Conservation (phyloP, 2,888 invertebrate genomes). For the Amiota communis region DNA sequence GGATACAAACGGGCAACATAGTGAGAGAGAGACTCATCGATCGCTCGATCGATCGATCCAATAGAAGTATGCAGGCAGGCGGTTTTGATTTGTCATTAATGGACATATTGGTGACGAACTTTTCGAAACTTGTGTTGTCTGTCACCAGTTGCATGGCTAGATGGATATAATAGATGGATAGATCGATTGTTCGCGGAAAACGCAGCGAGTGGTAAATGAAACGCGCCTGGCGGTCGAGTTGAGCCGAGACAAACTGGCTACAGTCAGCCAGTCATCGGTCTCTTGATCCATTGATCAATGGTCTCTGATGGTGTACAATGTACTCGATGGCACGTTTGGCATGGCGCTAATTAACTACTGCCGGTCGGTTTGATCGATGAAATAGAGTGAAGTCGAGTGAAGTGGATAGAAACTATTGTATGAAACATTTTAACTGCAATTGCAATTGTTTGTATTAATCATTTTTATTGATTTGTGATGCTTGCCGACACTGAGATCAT, state of each 20-base stretch:
- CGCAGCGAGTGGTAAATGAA: background rate
- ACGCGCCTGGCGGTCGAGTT: conserved; percentile 23
- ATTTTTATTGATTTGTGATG: conserved; percentile 65
- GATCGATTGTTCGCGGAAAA: conserved; percentile 10
- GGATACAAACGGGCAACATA: background rate
- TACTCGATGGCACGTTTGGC: conserved; percentile 63
- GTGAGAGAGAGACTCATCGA: background rate
- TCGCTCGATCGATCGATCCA: conserved; percentile 52
- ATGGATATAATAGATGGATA: too few species aligned
- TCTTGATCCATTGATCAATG: conserved; percentile 22
- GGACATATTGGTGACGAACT: conserved; percentile 63
- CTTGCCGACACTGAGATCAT: conserved; percentile 50
- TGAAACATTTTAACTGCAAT: conserved; percentile 18
- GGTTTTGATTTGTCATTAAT: conserved; percentile 58
- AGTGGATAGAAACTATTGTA: background rate
- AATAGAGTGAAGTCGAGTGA: conserved; percentile 31
- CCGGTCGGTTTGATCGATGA: conserved; percentile 62
- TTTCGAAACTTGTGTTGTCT: background rate
- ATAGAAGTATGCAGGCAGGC: conserved; percentile 41
- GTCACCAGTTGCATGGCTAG: background rate
- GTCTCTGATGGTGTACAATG: conserved; percentile 34
- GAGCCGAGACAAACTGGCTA: conserved; percentile 18
- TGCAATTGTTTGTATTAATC: conserved; percentile 61
- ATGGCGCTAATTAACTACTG: conserved; percentile 72
- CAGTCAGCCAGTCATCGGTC: background rate